Evolutionary conservation across 2,888 invertebrate genomes (phyloP).

Genomic region (Pollenia angustigena): DNA sequence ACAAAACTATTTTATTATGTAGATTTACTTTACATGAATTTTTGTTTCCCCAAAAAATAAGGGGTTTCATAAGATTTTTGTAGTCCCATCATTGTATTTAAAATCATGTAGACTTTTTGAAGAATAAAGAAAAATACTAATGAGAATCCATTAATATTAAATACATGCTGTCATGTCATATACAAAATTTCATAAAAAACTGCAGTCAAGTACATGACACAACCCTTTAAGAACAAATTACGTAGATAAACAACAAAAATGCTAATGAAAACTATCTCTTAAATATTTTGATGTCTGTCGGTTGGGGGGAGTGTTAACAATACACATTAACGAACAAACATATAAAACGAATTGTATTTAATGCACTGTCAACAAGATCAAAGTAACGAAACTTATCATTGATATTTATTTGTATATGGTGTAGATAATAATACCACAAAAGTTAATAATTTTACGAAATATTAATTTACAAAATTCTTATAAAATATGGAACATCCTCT

Average conservation of each 20-base stretch:
- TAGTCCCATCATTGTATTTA: conserved; percentile 22
- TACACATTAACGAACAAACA: conserved; percentile 37
- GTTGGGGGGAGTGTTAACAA: conserved; percentile 36
- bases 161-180: conserved; percentile 78
- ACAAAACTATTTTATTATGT: conserved; percentile 1
- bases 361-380: conserved; percentile 80
- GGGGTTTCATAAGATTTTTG: neutral
- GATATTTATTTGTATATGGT: conserved; percentile 76
- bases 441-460: conserved; percentile 52
- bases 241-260: neutral
- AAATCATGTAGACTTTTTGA: conserved; percentile 53
- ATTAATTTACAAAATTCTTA: conserved; percentile 46
- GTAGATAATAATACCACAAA: conserved; percentile 25
- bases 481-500: conserved; percentile 32
- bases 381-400: conserved; percentile 76
- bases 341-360: conserved; percentile 44
- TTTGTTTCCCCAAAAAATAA: conserved; percentile 4
- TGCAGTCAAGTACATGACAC: conserved; percentile 69
- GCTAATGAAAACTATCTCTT: conserved; percentile 2
- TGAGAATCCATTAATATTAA: conserved; percentile 82
- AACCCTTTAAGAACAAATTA: conserved; percentile 58
- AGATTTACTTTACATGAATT: conserved; percentile 6
- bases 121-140: conserved; percentile 75
- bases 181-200: conserved; percentile 72
- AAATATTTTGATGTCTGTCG: conserved; percentile 32